phyloP scores from a whole-genome alignment of 2,888 invertebrate species.

The Pogonocherus hispidulus region DNA sequence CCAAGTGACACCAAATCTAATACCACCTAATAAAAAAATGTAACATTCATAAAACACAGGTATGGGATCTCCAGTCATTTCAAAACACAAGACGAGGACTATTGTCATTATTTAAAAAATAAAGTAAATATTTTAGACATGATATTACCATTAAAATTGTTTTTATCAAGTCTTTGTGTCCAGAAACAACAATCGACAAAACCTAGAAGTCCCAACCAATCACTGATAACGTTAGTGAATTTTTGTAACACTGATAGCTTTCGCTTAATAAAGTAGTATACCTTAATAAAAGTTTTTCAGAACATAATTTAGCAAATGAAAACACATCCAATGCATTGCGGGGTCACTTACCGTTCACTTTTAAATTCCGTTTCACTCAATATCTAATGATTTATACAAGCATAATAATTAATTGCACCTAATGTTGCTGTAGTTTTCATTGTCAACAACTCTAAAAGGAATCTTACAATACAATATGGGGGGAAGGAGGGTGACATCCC shows the following conservation, averaged over 20 bases:
- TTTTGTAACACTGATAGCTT: neutral
- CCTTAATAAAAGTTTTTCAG: neutral
- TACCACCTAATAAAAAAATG: neutral
- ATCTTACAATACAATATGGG: neutral
- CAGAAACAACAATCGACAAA: neutral
- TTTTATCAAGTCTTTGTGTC: neutral
- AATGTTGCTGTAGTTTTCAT: slow-evolving; percentile 6
- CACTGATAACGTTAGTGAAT: neutral
- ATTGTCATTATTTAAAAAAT: neutral
- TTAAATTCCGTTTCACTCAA: neutral
- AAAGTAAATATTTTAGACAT: neutral
- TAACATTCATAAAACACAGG: neutral
- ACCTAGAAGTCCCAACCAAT: neutral
- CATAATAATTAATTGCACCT: slow-evolving; percentile 8
- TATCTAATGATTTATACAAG: neutral
- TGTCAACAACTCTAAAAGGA: neutral
- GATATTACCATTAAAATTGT: neutral
- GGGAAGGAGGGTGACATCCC: neutral
- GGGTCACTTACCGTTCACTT: neutral
- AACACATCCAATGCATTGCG: neutral
- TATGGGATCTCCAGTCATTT: neutral
- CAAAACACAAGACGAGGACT: neutral
- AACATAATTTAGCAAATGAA: neutral
- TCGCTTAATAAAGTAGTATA: neutral
- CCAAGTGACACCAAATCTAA: neutral